These are phyloP conservation scores for Montipora capricornis DNA, from an alignment of 64 coral and sea anemone species.

Conservation along the genomic window DNA sequence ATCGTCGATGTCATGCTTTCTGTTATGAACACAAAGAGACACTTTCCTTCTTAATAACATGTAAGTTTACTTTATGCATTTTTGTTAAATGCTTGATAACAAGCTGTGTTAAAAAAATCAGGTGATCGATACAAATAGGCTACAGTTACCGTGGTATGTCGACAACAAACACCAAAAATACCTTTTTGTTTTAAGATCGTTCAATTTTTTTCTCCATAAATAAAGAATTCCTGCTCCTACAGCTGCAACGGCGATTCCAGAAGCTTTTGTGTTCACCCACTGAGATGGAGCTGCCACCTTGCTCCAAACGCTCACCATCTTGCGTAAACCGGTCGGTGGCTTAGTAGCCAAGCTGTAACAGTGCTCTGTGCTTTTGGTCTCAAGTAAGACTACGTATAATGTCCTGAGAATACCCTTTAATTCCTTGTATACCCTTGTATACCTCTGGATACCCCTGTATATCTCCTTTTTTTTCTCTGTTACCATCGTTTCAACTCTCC, in stretches of 20 bases:
- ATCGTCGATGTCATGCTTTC: conserved; percentile 45
- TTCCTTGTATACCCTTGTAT: too few relatives aligned
- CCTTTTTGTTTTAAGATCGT: conserved; percentile 65
- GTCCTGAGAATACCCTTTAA: too few relatives aligned
- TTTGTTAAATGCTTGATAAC: background rate
- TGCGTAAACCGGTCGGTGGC: background rate
- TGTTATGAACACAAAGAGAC: conserved; percentile 3
- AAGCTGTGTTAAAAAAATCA: too few relatives aligned
- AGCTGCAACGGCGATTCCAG: conserved; percentile 39
- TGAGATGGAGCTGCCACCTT: conserved; percentile 12
- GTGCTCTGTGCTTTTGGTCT: too few relatives aligned
- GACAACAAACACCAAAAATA: background rate
- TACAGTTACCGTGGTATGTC: background rate
- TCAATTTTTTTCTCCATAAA: conserved; percentile 69
- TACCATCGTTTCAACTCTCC: too few relatives aligned
- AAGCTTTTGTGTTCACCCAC: conserved; percentile 38
- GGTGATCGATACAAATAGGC: background rate
- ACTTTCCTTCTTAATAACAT: background rate
- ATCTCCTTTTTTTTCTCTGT: too few relatives aligned
- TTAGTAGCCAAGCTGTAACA: conserved; percentile 3
- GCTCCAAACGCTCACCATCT: conserved; percentile 68
- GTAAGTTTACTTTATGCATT: background rate
- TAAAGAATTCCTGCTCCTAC: conserved; percentile 48
- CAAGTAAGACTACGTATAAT: too few relatives aligned
- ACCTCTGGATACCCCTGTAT: too few relatives aligned